A percentile compares a stretch with the other conserved stretches of the same genome.
Evolutionary conservation across 2,797 vertebrate species (phyloP).

Genomic region (Acrossocheilus fasciatus): DNA sequence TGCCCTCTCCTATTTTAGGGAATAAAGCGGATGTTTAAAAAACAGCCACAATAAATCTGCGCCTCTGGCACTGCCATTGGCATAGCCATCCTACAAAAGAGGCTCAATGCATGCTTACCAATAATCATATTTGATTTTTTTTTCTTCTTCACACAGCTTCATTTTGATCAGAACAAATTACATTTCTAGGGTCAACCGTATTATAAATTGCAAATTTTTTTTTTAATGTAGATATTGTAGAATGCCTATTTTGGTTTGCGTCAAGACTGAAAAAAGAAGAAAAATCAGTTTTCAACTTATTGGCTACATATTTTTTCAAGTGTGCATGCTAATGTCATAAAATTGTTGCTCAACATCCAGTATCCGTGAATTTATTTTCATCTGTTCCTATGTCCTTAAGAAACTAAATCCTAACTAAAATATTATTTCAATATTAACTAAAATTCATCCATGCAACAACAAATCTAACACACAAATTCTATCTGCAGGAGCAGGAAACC

Average conservation of each 20-base stretch:
- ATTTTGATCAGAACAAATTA: background rate
- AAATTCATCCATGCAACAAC: background rate
- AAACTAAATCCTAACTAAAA: background rate
- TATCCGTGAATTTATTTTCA: background rate
- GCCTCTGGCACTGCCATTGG: background rate
- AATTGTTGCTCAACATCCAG: background rate
- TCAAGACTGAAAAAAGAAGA: background rate
- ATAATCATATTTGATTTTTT: background rate
- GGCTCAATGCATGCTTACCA: background rate
- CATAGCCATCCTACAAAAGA: constrained; percentile 1
- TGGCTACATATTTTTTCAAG: background rate
- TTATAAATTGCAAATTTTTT: background rate
- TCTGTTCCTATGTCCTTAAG: background rate
- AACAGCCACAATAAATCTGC: background rate
- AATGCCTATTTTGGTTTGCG: background rate
- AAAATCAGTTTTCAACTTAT: background rate
- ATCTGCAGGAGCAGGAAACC: background rate
- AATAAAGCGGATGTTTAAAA: constrained; percentile 15
- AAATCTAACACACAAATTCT: background rate
- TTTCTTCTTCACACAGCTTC: background rate
- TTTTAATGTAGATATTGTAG: background rate
- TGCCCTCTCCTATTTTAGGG: constrained; percentile 16
- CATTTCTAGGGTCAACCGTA: background rate
- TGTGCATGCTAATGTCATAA: background rate
- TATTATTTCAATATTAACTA: background rate